Percentiles rank a stretch among this genome's conserved stretches.
phyloP scores from a whole-genome alignment of 1,140 invertebrate genomes.

The Oncopeltus fasciatus region DNA sequence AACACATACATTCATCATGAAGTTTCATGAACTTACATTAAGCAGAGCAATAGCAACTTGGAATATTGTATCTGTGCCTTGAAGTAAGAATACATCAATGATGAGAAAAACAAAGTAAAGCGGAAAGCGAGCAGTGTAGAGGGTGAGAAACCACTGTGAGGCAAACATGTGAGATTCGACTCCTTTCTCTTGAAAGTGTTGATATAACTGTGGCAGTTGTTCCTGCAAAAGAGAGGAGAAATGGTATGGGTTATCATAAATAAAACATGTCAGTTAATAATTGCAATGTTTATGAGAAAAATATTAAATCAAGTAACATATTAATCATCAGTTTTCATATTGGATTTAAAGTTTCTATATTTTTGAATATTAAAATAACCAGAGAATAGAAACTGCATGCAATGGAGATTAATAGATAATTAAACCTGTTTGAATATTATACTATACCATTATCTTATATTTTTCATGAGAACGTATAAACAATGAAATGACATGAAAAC shows the following conservation, averaged over 20 bases:
- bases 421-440: no score
- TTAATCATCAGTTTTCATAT: no score
- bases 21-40: conserved; percentile 41
- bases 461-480: no score
- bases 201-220: conserved; percentile 73
- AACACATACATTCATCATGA: neutral
- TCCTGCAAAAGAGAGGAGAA: conserved; percentile 58
- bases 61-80: conserved; percentile 89
- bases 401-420: no score
- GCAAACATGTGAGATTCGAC: conserved; percentile 99
- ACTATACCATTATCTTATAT: no score
- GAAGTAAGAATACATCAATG: conserved; percentile 85
- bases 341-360: no score
- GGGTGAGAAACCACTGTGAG: conserved; percentile 97
- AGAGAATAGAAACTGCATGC: no score
- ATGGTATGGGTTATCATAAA: neutral
- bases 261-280: neutral
- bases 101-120: conserved; percentile 95
- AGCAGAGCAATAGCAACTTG: conserved; percentile 88
- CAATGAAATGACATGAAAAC: no score
- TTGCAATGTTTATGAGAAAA: neutral
- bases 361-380: no score
- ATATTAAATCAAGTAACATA: no score
- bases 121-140: conserved; percentile 97
- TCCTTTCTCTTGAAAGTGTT: conserved; percentile 80